Evolutionary conservation across 92 coral and sea anemone genomes (phyloP), one percentile per base, ranked within the genome.

Genomic region (Scolanthus callimorphus): DNA sequence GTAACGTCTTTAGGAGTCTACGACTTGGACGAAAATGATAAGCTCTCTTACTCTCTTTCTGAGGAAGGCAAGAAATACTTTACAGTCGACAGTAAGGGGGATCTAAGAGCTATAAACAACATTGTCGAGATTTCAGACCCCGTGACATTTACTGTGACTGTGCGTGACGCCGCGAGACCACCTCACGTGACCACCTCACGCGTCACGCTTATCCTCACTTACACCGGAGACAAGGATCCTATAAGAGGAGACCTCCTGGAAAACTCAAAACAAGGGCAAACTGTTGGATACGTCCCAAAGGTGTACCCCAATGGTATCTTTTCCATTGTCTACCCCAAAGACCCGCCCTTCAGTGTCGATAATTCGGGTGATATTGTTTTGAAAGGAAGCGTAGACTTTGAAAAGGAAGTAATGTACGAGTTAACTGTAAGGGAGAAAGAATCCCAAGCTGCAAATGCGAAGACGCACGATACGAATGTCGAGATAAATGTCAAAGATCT

Each of bases 401-500:
- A 88, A 22, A 78, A 67, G 39, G 62, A 63, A 20, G 71, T 55
- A 3, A 38, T 39, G 74, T 69, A 82, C 27, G 57, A 49, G 11
- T 51, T 88, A 55, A 77, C 83, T 2, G 57, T 67, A 3, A 49
- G 82, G 43, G 96, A 87, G 44, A 38, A 58, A 30, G 81, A 70
- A 20, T 71, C 63, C 13, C 25, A 59, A 1, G 51, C 62, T 10
- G 45, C 70, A n/a, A 86, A 65, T 0, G 56, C 70, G 2, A 24
- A 73, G 27, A 15, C 55, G 22, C 58, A 71, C 29, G 79, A 82
- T 59, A 30, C 63, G 6, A 68, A 34, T 39, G 60, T 88, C 12
- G 86, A 82, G 37, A 69, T 88, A 12, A 64, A 79, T n/a, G 71
- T 88, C 17, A 59, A 23, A 21, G 96, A 88, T 51, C 78, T 66